phyloP scores from a whole-genome alignment of 2,113 vertebrate genomes.

The Phaethornis superciliosus region DNA sequence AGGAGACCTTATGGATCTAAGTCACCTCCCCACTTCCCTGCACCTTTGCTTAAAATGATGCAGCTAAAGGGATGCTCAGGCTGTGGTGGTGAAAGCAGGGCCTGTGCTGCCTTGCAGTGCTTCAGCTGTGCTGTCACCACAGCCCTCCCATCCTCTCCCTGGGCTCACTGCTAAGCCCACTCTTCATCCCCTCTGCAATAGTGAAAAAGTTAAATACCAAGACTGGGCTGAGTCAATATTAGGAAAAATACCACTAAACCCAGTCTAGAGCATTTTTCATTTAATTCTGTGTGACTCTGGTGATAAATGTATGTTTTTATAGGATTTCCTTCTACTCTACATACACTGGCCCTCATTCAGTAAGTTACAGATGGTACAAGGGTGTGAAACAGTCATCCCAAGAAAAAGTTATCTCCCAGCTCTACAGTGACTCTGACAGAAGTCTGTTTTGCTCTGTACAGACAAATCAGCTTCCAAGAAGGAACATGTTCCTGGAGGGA shows the following conservation, averaged over 20 bases:
- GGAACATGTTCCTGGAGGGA: neutral
- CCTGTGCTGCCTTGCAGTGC: neutral
- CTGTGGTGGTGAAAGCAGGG: neutral
- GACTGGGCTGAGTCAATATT: neutral
- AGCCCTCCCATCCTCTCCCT: neutral
- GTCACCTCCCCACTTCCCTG: neutral
- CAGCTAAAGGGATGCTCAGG: neutral
- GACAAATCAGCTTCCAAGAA: neutral
- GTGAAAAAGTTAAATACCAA: neutral
- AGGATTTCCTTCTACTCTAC: neutral
- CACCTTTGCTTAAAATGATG: neutral
- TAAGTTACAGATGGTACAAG: neutral
- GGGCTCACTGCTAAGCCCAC: neutral
- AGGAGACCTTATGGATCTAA: neutral
- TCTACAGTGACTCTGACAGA: neutral
- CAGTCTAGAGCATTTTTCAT: neutral
- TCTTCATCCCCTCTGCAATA: neutral
- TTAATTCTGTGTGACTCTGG: neutral
- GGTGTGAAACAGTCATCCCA: neutral
- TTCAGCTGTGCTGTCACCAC: neutral
- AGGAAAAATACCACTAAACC: neutral
- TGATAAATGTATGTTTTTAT: neutral
- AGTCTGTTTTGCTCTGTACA: neutral
- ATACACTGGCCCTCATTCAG: neutral
- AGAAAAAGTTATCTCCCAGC: neutral